These are phyloP conservation scores for Scytalopus superciliaris DNA, from an alignment of 2,113 vertebrate genomes.

Conservation along the genomic window DNA sequence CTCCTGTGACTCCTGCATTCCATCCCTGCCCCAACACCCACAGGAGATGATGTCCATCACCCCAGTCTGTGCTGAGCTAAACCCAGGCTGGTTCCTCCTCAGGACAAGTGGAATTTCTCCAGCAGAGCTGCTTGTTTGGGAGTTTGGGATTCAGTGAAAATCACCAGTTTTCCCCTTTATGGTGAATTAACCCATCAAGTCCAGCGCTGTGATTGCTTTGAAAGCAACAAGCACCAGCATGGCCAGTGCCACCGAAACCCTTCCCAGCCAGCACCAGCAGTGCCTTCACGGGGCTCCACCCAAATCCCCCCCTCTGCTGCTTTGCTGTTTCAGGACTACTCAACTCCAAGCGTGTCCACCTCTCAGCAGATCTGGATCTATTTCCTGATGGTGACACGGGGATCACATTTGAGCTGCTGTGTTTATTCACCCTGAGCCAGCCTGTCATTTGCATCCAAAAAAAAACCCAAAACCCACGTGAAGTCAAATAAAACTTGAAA, in stretches of 20 bases:
- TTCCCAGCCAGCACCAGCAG: not conserved
- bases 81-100: constrained; percentile 36
- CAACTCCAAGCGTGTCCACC: not conserved
- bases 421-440: not conserved
- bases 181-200: no score
- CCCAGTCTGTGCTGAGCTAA: not conserved
- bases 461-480: not conserved
- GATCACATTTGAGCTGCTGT: not conserved
- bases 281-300: not conserved
- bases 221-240: constrained; percentile 66
- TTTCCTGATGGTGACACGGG: not conserved
- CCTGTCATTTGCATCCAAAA: not conserved
- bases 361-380: not conserved
- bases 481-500: constrained; percentile 58
- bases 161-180: no score
- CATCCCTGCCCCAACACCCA: not conserved
- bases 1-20: not conserved
- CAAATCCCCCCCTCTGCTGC: no score
- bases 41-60: not conserved
- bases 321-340: not conserved
- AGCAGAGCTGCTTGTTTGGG: constrained; percentile 41
- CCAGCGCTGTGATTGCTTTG: not conserved
- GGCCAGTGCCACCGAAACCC: constrained; percentile 42
- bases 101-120: constrained; percentile 55
- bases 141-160: constrained; percentile 54